These are phyloP conservation scores for Panagrolaimus sp. DNA, from an alignment of 1,140 invertebrate species.

Conservation along the genomic window DNA sequence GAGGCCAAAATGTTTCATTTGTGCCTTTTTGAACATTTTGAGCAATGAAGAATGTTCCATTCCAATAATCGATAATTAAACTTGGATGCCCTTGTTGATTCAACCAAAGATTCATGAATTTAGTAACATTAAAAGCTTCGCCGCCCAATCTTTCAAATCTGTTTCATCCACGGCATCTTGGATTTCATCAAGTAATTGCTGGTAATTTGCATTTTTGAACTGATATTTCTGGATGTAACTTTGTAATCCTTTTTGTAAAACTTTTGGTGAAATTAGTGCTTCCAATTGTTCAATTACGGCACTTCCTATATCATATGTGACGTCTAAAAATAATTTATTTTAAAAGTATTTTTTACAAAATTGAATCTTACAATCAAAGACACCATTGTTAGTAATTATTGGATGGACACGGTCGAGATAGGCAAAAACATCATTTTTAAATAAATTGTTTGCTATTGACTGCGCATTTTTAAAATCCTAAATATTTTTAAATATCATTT, in stretches of 20 bases:
- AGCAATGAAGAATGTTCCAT: too few relatives aligned
- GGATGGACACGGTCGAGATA: not conserved
- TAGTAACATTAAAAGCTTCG: not conserved
- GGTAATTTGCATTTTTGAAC: not conserved
- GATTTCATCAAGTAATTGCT: not conserved
- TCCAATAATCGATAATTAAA: too few relatives aligned
- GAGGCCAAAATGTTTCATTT: too few relatives aligned
- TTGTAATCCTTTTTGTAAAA: not conserved
- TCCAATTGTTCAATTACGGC: not conserved
- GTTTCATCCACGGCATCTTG: not conserved
- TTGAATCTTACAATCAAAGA: not conserved
- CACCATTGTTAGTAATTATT: not conserved
- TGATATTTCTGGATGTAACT: not conserved
- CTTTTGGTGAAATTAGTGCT: not conserved
- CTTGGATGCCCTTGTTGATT: not conserved
- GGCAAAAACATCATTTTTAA: too few relatives aligned
- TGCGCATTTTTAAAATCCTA: too few relatives aligned
- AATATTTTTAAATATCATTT: too few relatives aligned
- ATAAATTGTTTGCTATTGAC: too few relatives aligned
- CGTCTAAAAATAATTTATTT: too few relatives aligned
- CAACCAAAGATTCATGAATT: not conserved
- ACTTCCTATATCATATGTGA: not conserved
- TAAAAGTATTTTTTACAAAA: too few relatives aligned
- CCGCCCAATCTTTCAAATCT: constrained; percentile 5
- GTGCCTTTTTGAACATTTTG: too few relatives aligned